Evolutionary conservation across 2,113 vertebrate genomes (phyloP), one percentile per base, ranked within the genome.

Genomic region (Lathamus discolor): DNA sequence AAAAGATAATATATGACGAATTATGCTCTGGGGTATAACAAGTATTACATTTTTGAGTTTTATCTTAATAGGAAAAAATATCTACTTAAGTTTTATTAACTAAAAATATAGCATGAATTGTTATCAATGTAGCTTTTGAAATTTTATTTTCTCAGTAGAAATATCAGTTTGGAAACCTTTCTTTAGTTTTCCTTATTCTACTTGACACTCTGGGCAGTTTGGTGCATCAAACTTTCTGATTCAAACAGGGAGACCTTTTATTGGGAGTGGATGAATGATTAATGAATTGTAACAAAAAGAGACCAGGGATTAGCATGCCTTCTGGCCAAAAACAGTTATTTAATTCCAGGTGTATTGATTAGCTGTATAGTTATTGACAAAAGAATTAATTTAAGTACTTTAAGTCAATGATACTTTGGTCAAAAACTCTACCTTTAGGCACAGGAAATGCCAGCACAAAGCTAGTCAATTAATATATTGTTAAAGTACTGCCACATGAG

Each of bases 331-430:
- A 97, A 79, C 83, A 94, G 90, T 94, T 96, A 75, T 92, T 97
- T 98, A 97, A 98, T 98, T 98, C 97, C 94, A 97, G 88, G 81
- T 95, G 44, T 97, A 99, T 99, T 98, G 98, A 99, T 98, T 98
- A 98, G 87, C 97, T 98, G 98, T 98, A 98, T 96, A 94, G 93
- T 93, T 98, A 98, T 98, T 98, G 98, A 98, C 96, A 97, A 97
- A 98, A 98, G 96, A 98, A 99, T 99, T 98, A 97, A 97, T 98
- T 97, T 97, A 98, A 98, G 97, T 97, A 97, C 97, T 98, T 97
- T 95, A 97, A 97, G 97, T 98, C 98, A 98, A 97, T 98, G 98
- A 97, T 96, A 97, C 96, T 97, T 98, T 92, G 97, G 90, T 86
- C 90, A 76, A 92, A 97, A 96, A 82, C 86, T 92, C 61, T 95